A percentile compares a stretch with the other conserved stretches of the same genome.
Evolutionary conservation across 2,888 invertebrate genomes (phyloP).

Genomic region (Harpalus rubripes): DNA sequence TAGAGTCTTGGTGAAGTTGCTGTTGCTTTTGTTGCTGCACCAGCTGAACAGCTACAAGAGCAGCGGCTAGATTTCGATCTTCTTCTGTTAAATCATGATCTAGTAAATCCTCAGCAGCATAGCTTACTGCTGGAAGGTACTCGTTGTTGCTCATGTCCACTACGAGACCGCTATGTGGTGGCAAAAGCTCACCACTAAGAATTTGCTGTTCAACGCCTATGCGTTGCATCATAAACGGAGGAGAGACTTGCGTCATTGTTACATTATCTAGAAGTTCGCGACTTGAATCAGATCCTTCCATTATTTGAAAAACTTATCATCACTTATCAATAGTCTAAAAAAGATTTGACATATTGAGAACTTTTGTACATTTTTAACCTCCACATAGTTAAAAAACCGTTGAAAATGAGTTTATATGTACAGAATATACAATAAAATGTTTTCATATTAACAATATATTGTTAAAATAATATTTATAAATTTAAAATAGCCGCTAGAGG

Average conservation of each 20-base stretch:
- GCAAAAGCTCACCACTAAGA: conserved; percentile 75
- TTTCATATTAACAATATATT: background rate
- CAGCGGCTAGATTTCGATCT: conserved; percentile 81
- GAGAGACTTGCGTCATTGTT: conserved; percentile 74
- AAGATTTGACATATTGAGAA: background rate
- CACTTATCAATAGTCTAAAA: conserved; percentile 46
- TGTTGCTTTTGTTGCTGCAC: conserved; percentile 82
- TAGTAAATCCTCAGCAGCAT: conserved; percentile 76
- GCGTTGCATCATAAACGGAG: conserved; percentile 76
- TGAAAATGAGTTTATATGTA: background rate
- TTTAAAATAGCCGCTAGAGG: conserved; percentile 54
- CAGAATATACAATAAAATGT: background rate
- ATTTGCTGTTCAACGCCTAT: conserved; percentile 76
- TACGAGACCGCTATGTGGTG: conserved; percentile 76
- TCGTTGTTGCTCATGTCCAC: conserved; percentile 76
- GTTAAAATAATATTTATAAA: conserved; percentile 23
- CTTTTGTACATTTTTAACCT: background rate
- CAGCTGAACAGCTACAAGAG: conserved; percentile 82
- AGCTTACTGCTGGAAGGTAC: conserved; percentile 76
- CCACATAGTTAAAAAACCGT: background rate
- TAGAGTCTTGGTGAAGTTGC: conserved; percentile 75
- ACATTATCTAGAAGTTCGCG: conserved; percentile 74
- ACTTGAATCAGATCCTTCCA: conserved; percentile 64
- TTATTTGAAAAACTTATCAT: conserved; percentile 55
- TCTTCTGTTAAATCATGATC: conserved; percentile 80